These are phyloP conservation scores for Oscheius sp. DNA, from an alignment of 2,888 invertebrate genomes.

Conservation along the genomic window DNA sequence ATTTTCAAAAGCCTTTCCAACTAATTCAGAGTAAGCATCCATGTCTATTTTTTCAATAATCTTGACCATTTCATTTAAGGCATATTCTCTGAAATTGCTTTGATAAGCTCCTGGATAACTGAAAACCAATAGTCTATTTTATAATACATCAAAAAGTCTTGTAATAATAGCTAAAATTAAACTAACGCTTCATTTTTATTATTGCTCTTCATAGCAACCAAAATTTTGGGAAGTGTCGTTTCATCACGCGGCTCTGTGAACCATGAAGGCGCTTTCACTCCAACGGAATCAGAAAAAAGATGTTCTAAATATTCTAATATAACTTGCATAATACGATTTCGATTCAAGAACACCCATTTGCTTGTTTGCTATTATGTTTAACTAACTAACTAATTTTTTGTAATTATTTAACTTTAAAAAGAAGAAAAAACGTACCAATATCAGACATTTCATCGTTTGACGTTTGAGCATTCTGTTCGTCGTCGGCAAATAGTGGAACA, in stretches of 20 bases:
- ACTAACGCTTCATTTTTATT: conserved; percentile 39
- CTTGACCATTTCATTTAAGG: conserved; percentile 42
- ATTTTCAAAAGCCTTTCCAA: conserved; percentile 24
- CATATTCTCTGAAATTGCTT: conserved; percentile 39
- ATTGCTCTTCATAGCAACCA: conserved; percentile 38
- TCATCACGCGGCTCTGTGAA: conserved; percentile 37
- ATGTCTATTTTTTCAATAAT: conserved; percentile 39
- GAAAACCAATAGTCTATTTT: no score
- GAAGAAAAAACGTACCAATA: background rate
- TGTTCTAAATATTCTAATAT: conserved; percentile 3
- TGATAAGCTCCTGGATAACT: background rate
- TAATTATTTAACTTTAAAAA: background rate
- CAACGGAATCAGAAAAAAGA: background rate
- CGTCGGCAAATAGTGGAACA: background rate
- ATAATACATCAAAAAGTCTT: no score
- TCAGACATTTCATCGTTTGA: background rate
- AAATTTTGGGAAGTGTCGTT: conserved; percentile 37
- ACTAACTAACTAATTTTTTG: background rate
- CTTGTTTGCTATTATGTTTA: background rate
- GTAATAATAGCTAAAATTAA: background rate
- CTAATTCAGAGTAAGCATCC: conserved; percentile 24
- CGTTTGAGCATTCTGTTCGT: background rate
- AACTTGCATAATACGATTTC: background rate
- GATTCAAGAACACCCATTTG: background rate
- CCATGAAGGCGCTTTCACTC: conserved; percentile 33